Evolutionary conservation across 2,797 vertebrate genomes (phyloP).

Genomic region (Chelonia mydas): DNA sequence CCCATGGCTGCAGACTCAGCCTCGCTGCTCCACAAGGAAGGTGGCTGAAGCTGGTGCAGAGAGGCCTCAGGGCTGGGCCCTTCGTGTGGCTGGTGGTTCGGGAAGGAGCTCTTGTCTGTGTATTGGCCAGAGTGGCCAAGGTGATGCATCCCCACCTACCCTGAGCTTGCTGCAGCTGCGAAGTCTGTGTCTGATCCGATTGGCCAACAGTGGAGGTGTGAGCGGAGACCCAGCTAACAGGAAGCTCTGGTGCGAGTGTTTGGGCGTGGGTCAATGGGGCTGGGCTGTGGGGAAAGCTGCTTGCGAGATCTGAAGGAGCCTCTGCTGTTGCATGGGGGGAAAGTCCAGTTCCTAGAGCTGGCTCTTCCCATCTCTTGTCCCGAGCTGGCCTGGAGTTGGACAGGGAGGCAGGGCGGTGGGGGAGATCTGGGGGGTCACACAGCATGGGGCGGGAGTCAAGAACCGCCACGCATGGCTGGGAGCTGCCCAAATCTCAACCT

Average conservation of each 20-base stretch:
- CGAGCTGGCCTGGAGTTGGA: not conserved
- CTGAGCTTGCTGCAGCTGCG: not conserved
- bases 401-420: too few species aligned
- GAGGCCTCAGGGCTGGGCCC: not conserved
- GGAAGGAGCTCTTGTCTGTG: too few species aligned
- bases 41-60: too few species aligned
- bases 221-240: not conserved
- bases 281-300: not conserved
- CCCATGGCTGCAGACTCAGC: not conserved
- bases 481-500: not conserved
- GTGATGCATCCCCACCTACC: too few species aligned
- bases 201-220: too few species aligned
- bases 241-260: not conserved
- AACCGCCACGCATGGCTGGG: too few species aligned
- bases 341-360: too few species aligned
- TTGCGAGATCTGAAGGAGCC: not conserved
- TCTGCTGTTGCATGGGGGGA: not conserved
- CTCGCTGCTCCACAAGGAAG: too few species aligned
- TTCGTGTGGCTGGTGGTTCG: fast-evolving
- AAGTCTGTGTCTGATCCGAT: not conserved
- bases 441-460: too few species aligned
- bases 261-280: not conserved
- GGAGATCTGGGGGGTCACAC: too few species aligned
- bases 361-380: not conserved
- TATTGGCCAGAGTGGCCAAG: too few species aligned